phyloP scores from a whole-genome alignment of 2,888 invertebrate genomes.

The Brenthis daphne region DNA sequence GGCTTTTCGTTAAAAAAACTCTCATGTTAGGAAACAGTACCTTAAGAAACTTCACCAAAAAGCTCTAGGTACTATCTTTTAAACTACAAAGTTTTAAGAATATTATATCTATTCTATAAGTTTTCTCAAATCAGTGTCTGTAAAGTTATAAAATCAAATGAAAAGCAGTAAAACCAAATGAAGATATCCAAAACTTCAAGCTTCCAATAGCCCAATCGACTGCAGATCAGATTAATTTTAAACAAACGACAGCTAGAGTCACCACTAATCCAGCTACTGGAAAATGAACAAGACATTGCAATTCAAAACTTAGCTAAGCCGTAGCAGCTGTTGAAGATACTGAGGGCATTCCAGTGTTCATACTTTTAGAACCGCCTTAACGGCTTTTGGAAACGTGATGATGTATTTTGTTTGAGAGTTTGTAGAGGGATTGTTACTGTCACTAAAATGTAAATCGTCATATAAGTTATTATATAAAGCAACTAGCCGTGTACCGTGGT shows the following conservation, averaged over 20 bases:
- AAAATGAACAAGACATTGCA: slow-evolving; percentile 40
- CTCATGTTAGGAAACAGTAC: too few relatives aligned
- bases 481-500: too few relatives aligned
- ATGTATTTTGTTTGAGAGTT: neutral
- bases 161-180: slow-evolving; percentile 7
- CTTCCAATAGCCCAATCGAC: slow-evolving; percentile 11
- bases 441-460: too few relatives aligned
- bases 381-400: slow-evolving; percentile 10
- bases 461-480: too few relatives aligned
- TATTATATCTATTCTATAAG: too few relatives aligned
- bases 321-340: slow-evolving; percentile 35
- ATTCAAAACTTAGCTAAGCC: slow-evolving; percentile 44
- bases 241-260: slow-evolving; percentile 30
- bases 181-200: neutral
- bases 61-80: too few relatives aligned
- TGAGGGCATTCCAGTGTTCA: slow-evolving; percentile 16
- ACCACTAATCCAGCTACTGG: slow-evolving; percentile 34
- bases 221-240: slow-evolving; percentile 30
- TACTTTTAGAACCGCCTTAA: slow-evolving; percentile 6
- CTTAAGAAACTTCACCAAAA: too few relatives aligned
- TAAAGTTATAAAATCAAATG: too few relatives aligned
- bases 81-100: too few relatives aligned
- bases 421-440: neutral
- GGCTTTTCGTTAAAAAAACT: too few relatives aligned
- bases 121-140: too few relatives aligned